These are phyloP conservation scores for Loripinus fragilis DNA, from an alignment of 2,888 invertebrate genomes.

Conservation along the genomic window DNA sequence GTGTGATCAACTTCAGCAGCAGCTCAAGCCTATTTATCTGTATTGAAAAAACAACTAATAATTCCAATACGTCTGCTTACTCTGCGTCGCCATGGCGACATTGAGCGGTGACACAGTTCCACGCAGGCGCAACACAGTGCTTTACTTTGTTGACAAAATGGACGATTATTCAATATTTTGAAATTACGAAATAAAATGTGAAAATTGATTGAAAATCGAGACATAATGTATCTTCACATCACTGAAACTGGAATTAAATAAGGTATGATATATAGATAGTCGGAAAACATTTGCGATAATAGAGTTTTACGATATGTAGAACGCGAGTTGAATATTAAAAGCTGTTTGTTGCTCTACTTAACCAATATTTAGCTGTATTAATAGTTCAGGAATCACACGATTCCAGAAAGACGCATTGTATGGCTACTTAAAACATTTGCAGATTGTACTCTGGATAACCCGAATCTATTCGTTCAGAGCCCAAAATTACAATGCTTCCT, in stretches of 20 bases:
- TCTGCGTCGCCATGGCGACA: constrained; percentile 3
- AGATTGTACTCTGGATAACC: no score
- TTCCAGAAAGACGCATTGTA: no score
- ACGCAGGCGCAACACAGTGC: neutral
- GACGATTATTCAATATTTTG: constrained; percentile 14
- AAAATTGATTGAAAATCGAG: neutral
- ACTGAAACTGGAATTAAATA: neutral
- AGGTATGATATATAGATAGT: neutral
- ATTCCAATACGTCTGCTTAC: neutral
- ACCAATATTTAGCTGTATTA: no score
- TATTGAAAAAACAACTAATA: neutral
- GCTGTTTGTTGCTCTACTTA: constrained; percentile 7
- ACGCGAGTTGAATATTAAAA: neutral
- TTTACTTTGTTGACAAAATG: constrained; percentile 5
- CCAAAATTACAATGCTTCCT: no score
- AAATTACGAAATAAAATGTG: neutral
- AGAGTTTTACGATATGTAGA: neutral
- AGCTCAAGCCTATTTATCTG: neutral
- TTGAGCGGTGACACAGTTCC: neutral
- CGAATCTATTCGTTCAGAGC: no score
- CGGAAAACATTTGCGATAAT: neutral
- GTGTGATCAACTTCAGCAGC: constrained; percentile 1
- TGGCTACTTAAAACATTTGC: no score
- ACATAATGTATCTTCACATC: no score
- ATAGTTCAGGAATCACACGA: neutral